Evolutionary conservation across 1,140 invertebrate species (phyloP).

Genomic region (Leptinotarsa defecta): DNA sequence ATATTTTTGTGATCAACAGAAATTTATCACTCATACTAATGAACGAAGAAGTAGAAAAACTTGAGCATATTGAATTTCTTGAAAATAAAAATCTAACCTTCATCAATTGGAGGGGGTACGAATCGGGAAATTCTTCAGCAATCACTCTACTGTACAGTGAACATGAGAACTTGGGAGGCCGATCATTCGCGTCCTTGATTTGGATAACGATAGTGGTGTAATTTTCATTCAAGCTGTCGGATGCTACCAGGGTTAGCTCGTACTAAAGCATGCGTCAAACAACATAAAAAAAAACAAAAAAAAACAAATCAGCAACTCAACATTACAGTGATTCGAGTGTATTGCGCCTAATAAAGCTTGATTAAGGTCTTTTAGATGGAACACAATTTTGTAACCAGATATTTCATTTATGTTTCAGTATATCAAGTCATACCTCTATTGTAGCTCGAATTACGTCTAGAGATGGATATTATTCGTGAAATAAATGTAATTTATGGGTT

Average conservation of each 20-base stretch:
- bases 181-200: slow-evolving; percentile 80
- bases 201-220: slow-evolving; percentile 76
- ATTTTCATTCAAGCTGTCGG: slow-evolving; percentile 84
- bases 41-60: neutral
- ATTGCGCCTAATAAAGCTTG: neutral
- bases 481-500: neutral
- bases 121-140: slow-evolving; percentile 67
- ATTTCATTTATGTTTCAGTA: neutral
- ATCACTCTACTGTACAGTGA: slow-evolving; percentile 69
- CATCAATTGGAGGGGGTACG: slow-evolving; percentile 64
- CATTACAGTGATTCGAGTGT: neutral
- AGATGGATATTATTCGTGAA: neutral
- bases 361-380: neutral
- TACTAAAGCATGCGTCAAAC: slow-evolving; percentile 64
- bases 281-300: slow-evolving; percentile 35
- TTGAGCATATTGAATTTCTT: neutral
- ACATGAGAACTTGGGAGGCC: slow-evolving; percentile 77
- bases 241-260: slow-evolving; percentile 83
- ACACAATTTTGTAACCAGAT: neutral
- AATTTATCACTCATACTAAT: no score
- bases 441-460: neutral
- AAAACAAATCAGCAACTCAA: slow-evolving; percentile 8
- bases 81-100: slow-evolving; percentile 61
- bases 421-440: neutral
- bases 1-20: neutral